These are phyloP conservation scores for Berghia stephanieae DNA, from an alignment of 1,140 invertebrate species.

Conservation along the genomic window DNA sequence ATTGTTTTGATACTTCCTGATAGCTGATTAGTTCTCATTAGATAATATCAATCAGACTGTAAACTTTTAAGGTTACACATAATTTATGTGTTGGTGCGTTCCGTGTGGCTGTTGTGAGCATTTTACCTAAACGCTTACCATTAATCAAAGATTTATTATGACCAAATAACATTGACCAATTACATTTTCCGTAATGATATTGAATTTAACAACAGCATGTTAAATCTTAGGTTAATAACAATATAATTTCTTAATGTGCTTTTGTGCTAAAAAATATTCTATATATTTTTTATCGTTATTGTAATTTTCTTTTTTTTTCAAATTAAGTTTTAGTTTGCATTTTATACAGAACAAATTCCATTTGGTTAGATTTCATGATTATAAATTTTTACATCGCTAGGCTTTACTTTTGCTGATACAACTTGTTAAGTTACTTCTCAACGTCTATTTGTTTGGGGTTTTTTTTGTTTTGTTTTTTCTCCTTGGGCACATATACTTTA, in stretches of 20 bases:
- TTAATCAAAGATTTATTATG: conserved; percentile 41
- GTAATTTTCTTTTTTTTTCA: neutral
- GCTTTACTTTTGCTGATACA: neutral
- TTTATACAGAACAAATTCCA: neutral
- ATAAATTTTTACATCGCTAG: neutral
- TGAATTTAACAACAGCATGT: too few relatives aligned
- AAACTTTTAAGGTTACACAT: too few relatives aligned
- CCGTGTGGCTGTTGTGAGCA: too few relatives aligned
- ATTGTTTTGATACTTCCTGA: neutral
- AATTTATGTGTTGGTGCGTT: too few relatives aligned
- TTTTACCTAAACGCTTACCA: conserved; percentile 44
- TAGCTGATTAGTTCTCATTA: conserved; percentile 34
- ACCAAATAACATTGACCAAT: conserved; percentile 46
- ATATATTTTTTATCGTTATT: neutral
- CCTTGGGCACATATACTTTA: neutral
- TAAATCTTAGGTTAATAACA: too few relatives aligned
- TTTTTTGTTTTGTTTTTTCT: neutral
- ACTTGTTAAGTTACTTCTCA: neutral
- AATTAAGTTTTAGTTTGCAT: neutral
- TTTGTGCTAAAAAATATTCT: neutral
- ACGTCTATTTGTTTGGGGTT: neutral
- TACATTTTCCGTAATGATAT: conserved; percentile 26
- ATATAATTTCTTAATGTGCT: neutral
- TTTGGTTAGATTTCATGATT: neutral
- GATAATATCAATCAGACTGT: too few relatives aligned